These are phyloP conservation scores for Serilophus lunatus DNA, from an alignment of 2,113 vertebrate genomes.

Conservation along the genomic window DNA sequence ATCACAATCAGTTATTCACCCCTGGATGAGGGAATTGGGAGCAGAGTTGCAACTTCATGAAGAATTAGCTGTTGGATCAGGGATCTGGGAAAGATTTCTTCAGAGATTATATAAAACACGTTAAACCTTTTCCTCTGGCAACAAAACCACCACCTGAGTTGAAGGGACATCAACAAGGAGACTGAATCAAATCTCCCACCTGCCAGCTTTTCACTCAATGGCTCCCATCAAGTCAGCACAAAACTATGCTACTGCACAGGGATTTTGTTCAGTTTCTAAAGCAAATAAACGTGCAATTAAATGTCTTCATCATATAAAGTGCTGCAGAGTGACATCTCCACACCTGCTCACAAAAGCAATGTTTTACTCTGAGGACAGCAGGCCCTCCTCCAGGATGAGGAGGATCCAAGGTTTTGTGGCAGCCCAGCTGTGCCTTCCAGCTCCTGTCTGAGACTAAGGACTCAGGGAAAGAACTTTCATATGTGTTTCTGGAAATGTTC, in stretches of 20 bases:
- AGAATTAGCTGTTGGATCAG: not conserved
- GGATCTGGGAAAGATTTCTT: not conserved
- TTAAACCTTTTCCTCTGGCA: conserved; percentile 23
- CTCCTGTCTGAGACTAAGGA: not conserved
- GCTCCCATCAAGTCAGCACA: not conserved
- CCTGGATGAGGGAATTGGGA: not conserved
- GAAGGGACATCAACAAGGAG: not conserved
- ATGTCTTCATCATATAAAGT: not conserved
- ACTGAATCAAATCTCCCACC: not conserved
- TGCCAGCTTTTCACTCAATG: not conserved
- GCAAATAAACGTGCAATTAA: not conserved
- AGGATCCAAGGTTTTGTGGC: not conserved
- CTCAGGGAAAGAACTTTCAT: not conserved
- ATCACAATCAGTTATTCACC: conserved; percentile 8
- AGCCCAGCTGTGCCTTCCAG: not conserved
- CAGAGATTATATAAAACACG: not conserved
- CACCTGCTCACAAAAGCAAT: not conserved
- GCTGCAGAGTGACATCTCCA: not conserved
- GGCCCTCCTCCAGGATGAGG: not conserved
- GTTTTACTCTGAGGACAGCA: not conserved
- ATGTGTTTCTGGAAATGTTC: accelerated
- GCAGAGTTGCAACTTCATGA: not conserved
- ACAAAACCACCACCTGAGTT: not conserved
- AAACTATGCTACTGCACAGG: not conserved
- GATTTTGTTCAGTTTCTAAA: conserved; percentile 3